These are phyloP conservation scores for Tupaia tana DNA, from an alignment of 2,113 vertebrate genomes.

Conservation along the genomic window DNA sequence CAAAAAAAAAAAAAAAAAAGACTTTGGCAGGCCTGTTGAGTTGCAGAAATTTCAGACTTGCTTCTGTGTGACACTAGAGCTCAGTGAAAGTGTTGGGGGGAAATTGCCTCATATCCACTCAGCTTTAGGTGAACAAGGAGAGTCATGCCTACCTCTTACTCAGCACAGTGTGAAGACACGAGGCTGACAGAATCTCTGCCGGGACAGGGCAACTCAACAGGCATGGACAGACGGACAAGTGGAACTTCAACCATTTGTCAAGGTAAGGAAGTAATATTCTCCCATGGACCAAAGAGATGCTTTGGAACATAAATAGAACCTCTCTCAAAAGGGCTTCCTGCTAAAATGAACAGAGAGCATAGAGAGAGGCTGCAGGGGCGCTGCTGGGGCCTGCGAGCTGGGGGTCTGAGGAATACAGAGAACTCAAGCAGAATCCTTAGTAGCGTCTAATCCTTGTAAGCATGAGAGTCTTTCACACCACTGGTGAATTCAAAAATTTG, in stretches of 20 bases:
- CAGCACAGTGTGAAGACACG: not conserved
- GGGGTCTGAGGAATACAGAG: not conserved
- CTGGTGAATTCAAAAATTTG: not conserved
- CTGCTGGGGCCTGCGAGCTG: no score
- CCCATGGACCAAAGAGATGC: not conserved
- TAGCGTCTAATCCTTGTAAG: not conserved
- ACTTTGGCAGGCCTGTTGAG: no score
- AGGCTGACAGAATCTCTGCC: not conserved
- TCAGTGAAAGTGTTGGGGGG: not conserved
- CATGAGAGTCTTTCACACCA: not conserved
- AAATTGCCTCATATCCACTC: not conserved
- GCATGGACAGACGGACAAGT: not conserved
- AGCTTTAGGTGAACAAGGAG: not conserved
- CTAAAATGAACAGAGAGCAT: no score
- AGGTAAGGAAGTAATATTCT: not conserved
- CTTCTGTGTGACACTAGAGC: not conserved
- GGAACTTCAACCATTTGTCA: not conserved
- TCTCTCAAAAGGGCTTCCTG: not conserved
- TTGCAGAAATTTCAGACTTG: not conserved
- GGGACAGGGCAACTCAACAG: not conserved
- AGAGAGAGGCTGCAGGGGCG: not conserved
- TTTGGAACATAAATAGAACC: not conserved
- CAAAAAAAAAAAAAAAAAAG: not conserved
- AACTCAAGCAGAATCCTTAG: no score
- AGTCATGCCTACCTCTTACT: not conserved